A percentile compares a stretch with the other conserved stretches of the same genome.
These are phyloP conservation scores for Octomys mimax DNA, from an alignment of 2,797 vertebrate genomes.

Conservation along the genomic window DNA sequence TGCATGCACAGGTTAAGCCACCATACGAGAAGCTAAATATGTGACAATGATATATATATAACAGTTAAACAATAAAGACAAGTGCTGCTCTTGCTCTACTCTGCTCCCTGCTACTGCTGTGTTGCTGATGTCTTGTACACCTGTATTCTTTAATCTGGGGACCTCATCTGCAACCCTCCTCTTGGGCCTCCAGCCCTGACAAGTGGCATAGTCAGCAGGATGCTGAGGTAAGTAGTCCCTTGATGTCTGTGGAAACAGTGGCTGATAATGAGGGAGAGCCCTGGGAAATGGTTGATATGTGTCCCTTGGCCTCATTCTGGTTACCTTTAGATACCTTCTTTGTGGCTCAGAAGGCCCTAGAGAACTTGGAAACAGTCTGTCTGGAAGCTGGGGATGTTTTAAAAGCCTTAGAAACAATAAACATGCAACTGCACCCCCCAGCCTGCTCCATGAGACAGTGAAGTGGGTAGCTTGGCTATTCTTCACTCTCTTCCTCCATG, in stretches of 20 bases:
- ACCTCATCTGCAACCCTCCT: background rate
- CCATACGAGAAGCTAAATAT: background rate
- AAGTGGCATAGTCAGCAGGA: background rate
- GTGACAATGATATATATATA: background rate
- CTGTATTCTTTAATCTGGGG: background rate
- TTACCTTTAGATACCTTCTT: background rate
- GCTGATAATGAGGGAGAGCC: background rate
- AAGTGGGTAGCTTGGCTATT: background rate
- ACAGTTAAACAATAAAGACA: background rate
- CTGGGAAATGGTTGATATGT: background rate
- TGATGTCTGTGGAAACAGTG: background rate
- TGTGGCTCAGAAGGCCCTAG: background rate
- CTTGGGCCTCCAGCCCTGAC: background rate
- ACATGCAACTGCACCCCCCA: background rate
- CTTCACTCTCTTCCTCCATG: background rate
- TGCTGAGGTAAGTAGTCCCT: no score
- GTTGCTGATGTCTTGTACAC: background rate
- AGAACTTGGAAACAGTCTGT: background rate
- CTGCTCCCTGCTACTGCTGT: background rate
- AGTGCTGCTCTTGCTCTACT: background rate
- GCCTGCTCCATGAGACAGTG: background rate
- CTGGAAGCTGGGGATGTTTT: background rate
- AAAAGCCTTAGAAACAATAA: background rate
- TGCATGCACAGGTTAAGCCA: background rate
- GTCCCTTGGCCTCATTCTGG: background rate